phyloP scores from a whole-genome alignment of 1,140 invertebrate genomes.

The Wiebesia pumilae region DNA sequence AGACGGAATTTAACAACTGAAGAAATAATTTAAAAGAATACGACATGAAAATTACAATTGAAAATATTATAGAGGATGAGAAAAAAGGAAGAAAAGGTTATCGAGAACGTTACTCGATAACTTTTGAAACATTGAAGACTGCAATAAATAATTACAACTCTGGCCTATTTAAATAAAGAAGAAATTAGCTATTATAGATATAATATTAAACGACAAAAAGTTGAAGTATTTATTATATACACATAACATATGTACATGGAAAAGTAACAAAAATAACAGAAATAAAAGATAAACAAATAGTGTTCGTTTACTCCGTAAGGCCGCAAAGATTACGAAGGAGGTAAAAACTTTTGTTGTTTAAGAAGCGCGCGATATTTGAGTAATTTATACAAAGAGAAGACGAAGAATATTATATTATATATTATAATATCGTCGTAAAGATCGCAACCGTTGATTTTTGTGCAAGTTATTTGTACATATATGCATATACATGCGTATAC shows the following conservation, averaged over 20 bases:
- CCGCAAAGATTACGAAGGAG: not conserved
- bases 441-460: slow-evolving; percentile 26
- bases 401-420: not conserved
- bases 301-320: not conserved
- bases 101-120: slow-evolving; percentile 33
- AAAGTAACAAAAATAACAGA: not conserved
- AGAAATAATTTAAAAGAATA: not conserved
- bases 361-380: slow-evolving; percentile 12
- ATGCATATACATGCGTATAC: not conserved
- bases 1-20: not conserved
- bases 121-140: slow-evolving; percentile 64
- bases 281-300: not conserved
- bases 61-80: slow-evolving; percentile 9
- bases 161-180: slow-evolving; percentile 64
- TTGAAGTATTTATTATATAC: slow-evolving; percentile 28
- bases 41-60: not conserved
- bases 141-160: slow-evolving; percentile 64
- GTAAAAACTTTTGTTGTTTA: not conserved
- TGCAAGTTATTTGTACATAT: slow-evolving; percentile 38
- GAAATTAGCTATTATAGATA: slow-evolving; percentile 53
- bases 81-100: slow-evolving; percentile 1
- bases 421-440: not conserved
- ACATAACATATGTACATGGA: slow-evolving; percentile 27
- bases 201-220: slow-evolving; percentile 39
- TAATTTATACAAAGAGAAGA: slow-evolving; percentile 6